Conservation (phyloP, 2,888 invertebrate species). For the Arge pagana region DNA sequence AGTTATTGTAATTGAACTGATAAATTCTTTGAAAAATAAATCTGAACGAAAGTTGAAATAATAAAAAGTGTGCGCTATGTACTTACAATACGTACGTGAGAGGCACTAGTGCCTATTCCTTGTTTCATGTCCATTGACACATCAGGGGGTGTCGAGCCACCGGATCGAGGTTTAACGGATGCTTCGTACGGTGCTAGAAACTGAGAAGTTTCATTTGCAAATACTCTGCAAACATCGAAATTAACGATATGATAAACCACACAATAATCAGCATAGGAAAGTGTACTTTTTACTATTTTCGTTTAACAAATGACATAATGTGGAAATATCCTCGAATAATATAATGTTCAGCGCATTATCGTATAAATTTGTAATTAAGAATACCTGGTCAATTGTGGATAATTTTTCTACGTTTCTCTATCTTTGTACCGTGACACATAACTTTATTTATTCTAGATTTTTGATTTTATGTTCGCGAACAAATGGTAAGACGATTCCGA, state of each 20-base stretch:
- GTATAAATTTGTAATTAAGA: too few relatives aligned
- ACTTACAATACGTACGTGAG: constrained; percentile 59
- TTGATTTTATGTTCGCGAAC: too few relatives aligned
- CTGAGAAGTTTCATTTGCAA: constrained; percentile 75
- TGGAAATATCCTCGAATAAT: too few relatives aligned
- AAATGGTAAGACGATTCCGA: too few relatives aligned
- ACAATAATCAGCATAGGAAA: too few relatives aligned
- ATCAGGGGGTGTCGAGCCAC: constrained; percentile 56
- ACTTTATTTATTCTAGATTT: too few relatives aligned
- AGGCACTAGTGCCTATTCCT: constrained; percentile 54
- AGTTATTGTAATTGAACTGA: background rate
- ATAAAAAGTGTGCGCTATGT: constrained; percentile 45
- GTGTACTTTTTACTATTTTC: too few relatives aligned
- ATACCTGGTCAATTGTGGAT: too few relatives aligned
- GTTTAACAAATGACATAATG: background rate
- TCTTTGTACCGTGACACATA: too few relatives aligned
- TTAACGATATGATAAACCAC: background rate
- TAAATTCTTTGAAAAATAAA: background rate
- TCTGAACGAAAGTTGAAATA: background rate
- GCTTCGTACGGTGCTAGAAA: constrained; percentile 76
- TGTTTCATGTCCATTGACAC: constrained; percentile 47
- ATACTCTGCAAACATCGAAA: constrained; percentile 62
- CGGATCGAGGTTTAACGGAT: constrained; percentile 64
- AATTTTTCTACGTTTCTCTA: too few relatives aligned
- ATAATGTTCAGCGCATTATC: too few relatives aligned